Evolutionary conservation across 2,888 invertebrate genomes (phyloP).

Genomic region (Apotomis betuletana): DNA sequence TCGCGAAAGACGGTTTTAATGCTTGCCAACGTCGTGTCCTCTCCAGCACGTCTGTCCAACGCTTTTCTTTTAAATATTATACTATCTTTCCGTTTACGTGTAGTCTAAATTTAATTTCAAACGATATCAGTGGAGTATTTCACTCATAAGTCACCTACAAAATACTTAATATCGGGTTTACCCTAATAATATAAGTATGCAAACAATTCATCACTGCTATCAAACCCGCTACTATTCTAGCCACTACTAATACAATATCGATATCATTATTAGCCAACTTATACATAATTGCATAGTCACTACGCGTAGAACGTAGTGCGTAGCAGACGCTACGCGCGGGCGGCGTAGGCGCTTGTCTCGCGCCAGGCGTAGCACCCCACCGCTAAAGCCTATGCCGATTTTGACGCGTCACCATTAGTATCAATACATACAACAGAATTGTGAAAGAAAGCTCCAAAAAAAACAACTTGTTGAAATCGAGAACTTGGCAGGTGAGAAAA

Average conservation of each 20-base stretch:
- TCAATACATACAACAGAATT: background rate
- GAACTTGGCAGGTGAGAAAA: conserved; percentile 3
- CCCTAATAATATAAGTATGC: too few species aligned
- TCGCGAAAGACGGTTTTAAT: too few species aligned
- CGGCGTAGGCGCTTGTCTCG: conserved; percentile 54
- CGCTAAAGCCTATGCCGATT: background rate
- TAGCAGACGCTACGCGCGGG: conserved; percentile 68
- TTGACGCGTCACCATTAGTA: background rate
- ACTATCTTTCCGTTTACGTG: background rate
- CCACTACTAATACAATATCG: too few species aligned
- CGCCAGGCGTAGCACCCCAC: background rate
- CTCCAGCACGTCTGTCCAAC: too few species aligned
- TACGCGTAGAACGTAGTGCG: conserved; percentile 54
- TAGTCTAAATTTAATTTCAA: background rate
- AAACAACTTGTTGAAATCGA: background rate
- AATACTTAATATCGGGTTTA: too few species aligned
- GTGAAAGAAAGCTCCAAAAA: too few species aligned
- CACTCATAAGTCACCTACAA: too few species aligned
- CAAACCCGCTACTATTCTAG: too few species aligned
- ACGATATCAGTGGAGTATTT: too few species aligned
- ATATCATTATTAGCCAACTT: background rate
- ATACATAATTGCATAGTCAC: conserved; percentile 3
- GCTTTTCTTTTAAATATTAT: background rate
- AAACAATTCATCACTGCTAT: too few species aligned
- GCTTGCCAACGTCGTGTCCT: too few species aligned